Conservation (phyloP, 1,140 invertebrate genomes). For the Diabrotica virgifera region DNA sequence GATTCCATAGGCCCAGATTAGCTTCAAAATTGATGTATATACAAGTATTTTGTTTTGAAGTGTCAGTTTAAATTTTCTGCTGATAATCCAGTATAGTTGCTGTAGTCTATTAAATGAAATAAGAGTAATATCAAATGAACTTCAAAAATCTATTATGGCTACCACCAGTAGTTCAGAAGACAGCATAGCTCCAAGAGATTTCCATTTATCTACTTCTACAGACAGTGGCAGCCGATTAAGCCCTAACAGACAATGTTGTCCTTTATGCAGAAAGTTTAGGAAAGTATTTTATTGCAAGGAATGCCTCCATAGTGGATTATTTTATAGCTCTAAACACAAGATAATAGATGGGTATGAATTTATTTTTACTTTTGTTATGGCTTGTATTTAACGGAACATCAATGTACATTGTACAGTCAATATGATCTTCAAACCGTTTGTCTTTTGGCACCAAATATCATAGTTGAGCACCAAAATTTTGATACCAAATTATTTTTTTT, state of each 20-base stretch:
- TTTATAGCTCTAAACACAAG: slow-evolving; percentile 64
- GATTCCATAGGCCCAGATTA: no score
- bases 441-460: no score
- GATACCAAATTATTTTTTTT: no score
- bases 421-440: no score
- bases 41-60: no score
- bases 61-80: no score
- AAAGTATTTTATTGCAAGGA: slow-evolving; percentile 71
- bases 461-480: no score
- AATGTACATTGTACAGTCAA: no score
- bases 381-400: no score
- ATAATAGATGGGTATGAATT: slow-evolving; percentile 61
- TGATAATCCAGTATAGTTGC: no score
- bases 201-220: slow-evolving; percentile 51
- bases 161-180: slow-evolving; percentile 44
- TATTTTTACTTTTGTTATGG: slow-evolving; percentile 4
- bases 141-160: slow-evolving; percentile 41
- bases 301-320: slow-evolving; percentile 70
- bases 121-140: neutral
- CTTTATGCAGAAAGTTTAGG: slow-evolving; percentile 64
- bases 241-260: slow-evolving; percentile 58
- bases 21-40: no score
- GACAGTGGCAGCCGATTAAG: slow-evolving; percentile 52
- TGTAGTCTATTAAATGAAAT: no score
- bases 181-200: slow-evolving; percentile 52